Conservation (phyloP, 2,888 invertebrate species). For the Tachina lurida region DNA sequence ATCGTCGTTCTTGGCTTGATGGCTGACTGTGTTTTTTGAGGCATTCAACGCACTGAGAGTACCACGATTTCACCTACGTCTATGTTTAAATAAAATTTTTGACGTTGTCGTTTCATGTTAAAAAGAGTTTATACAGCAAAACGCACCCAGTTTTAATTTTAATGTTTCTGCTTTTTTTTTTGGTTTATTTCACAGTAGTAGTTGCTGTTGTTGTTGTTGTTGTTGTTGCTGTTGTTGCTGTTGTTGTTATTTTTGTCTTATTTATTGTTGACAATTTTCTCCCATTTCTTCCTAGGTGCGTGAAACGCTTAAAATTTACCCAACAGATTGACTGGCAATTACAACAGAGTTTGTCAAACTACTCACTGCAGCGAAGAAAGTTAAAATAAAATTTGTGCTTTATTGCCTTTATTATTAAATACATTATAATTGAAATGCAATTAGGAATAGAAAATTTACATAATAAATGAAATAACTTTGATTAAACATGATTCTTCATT, state of each 20-base stretch:
- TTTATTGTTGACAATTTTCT: constrained; percentile 55
- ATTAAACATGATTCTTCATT: too few relatives aligned
- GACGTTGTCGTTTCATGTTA: constrained; percentile 57
- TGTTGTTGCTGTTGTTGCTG: not conserved
- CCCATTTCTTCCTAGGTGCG: constrained; percentile 62
- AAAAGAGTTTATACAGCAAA: constrained; percentile 53
- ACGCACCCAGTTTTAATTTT: constrained; percentile 70
- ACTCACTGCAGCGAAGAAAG: not conserved
- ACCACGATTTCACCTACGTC: constrained; percentile 69
- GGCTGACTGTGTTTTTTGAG: constrained; percentile 25
- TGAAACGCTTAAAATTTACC: constrained; percentile 52
- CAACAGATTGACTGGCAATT: constrained; percentile 47
- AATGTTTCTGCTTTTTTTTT: constrained; percentile 10
- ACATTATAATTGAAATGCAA: too few relatives aligned
- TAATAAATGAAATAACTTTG: too few relatives aligned
- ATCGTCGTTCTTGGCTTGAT: constrained; percentile 29
- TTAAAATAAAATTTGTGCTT: not conserved
- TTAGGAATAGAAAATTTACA: too few relatives aligned
- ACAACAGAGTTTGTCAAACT: constrained; percentile 57
- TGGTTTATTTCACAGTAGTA: not conserved
- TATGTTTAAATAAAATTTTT: constrained; percentile 56
- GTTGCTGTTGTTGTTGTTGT: constrained; percentile 3
- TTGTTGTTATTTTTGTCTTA: not conserved
- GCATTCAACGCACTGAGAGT: constrained; percentile 48
- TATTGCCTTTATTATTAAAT: not conserved